phyloP scores from a whole-genome alignment of 2,888 invertebrate species.

The Bombyx huttoni region DNA sequence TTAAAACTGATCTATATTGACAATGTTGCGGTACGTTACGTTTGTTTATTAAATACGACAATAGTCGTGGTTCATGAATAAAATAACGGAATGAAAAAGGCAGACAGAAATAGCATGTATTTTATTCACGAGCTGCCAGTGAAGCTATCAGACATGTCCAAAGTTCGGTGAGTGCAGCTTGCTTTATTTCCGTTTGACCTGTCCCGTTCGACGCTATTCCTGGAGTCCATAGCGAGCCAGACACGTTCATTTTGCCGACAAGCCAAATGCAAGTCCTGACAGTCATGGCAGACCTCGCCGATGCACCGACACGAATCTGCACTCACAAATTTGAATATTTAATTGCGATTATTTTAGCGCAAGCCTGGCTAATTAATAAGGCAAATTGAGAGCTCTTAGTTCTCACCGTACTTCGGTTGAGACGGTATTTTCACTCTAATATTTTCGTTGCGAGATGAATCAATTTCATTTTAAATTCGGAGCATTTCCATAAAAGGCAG shows the following conservation, averaged over 20 bases:
- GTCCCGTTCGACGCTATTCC: constrained; percentile 61
- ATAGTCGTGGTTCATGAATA: constrained; percentile 1
- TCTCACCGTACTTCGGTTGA: constrained; percentile 27
- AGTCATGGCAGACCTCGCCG: constrained; percentile 30
- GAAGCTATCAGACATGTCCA: constrained; percentile 62
- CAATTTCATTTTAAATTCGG: constrained; percentile 43
- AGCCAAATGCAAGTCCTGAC: constrained; percentile 58
- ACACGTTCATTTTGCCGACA: constrained; percentile 60
- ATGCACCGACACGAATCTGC: constrained; percentile 58
- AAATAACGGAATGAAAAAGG: constrained; percentile 27
- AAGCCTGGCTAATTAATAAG: constrained; percentile 46
- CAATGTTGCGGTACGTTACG: neutral
- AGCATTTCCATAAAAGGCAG: constrained; percentile 35
- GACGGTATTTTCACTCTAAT: constrained; percentile 33
- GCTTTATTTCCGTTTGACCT: constrained; percentile 69
- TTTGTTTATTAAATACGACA: neutral
- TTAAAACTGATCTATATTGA: no score
- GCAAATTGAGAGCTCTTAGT: constrained; percentile 41
- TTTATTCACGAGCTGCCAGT: constrained; percentile 58
- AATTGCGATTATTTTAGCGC: constrained; percentile 52
- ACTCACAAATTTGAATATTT: constrained; percentile 63
- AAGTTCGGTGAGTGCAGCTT: constrained; percentile 60
- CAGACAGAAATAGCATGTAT: constrained; percentile 42
- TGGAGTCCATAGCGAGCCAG: constrained; percentile 45
- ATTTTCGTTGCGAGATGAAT: constrained; percentile 29